These are phyloP conservation scores for Kryptopterus vitreolus DNA, from an alignment of 2,797 vertebrate genomes.

Conservation along the genomic window DNA sequence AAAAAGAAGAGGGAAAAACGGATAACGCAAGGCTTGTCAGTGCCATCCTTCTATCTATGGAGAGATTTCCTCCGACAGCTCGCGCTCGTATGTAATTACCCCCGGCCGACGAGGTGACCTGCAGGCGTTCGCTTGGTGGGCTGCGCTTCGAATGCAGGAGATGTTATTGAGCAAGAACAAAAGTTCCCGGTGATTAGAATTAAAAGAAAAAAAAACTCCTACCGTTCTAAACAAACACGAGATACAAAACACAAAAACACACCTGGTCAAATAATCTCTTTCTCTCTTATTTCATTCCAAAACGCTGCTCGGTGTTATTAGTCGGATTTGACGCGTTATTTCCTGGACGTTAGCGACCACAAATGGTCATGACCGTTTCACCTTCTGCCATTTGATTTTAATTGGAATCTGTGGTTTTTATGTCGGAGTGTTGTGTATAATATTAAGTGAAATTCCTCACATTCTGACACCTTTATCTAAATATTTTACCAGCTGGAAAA, in stretches of 20 bases:
- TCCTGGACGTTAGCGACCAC: background rate
- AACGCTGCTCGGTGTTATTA: background rate
- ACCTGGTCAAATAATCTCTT: background rate
- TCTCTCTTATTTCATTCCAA: background rate
- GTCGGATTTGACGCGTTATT: background rate
- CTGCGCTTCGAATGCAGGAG: slow-evolving; percentile 37
- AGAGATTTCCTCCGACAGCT: slow-evolving; percentile 19
- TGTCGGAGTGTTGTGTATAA: background rate
- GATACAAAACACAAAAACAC: background rate
- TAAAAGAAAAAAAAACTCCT: slow-evolving; percentile 36
- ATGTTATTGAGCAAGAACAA: slow-evolving; percentile 55
- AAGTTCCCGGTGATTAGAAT: slow-evolving; percentile 55
- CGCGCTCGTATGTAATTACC: slow-evolving; percentile 55
- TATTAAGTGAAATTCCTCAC: background rate
- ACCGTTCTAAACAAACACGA: background rate
- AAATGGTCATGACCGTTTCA: background rate
- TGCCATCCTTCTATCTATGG: background rate
- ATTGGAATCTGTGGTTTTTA: background rate
- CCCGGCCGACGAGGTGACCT: slow-evolving; percentile 47
- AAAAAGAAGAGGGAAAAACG: background rate
- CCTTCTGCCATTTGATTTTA: background rate
- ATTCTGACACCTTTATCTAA: background rate
- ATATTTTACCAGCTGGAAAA: background rate
- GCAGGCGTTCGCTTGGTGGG: slow-evolving; percentile 34
- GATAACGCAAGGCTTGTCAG: background rate